A percentile compares a stretch with the other conserved stretches of the same genome.
Evolutionary conservation across 2,888 invertebrate species (phyloP).

Genomic region (Anodontia alba): DNA sequence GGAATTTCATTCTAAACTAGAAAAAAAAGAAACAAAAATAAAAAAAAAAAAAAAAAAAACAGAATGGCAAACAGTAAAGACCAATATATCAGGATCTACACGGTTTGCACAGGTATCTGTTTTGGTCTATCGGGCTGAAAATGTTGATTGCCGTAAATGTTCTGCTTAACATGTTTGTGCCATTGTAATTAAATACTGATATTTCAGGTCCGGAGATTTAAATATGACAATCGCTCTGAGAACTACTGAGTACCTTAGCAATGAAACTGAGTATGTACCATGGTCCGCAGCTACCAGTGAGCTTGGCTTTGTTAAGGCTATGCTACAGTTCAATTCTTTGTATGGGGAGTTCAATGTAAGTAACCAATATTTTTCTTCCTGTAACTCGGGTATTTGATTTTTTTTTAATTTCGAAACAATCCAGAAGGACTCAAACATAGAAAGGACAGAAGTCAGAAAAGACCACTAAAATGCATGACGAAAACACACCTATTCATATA

Average conservation of each 20-base stretch:
- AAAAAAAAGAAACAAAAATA: too few relatives aligned
- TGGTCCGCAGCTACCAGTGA: slow-evolving; percentile 63
- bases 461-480: background rate
- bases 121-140: too few relatives aligned
- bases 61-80: too few relatives aligned
- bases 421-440: background rate
- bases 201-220: background rate
- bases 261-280: slow-evolving; percentile 71
- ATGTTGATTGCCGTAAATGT: too few relatives aligned
- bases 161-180: too few relatives aligned
- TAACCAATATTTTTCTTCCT: background rate
- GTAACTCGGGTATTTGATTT: background rate
- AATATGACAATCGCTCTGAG: slow-evolving; percentile 53
- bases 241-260: slow-evolving; percentile 66
- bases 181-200: too few relatives aligned
- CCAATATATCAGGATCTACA: too few relatives aligned
- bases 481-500: too few relatives aligned
- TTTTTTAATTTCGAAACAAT: background rate
- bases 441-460: background rate
- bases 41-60: too few relatives aligned
- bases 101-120: too few relatives aligned
- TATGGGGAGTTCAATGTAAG: slow-evolving; percentile 68
- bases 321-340: slow-evolving; percentile 61
- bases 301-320: slow-evolving; percentile 58
- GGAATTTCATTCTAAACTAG: too few relatives aligned